Conservation (phyloP, 2,113 vertebrate genomes). For the Upupa epops region DNA sequence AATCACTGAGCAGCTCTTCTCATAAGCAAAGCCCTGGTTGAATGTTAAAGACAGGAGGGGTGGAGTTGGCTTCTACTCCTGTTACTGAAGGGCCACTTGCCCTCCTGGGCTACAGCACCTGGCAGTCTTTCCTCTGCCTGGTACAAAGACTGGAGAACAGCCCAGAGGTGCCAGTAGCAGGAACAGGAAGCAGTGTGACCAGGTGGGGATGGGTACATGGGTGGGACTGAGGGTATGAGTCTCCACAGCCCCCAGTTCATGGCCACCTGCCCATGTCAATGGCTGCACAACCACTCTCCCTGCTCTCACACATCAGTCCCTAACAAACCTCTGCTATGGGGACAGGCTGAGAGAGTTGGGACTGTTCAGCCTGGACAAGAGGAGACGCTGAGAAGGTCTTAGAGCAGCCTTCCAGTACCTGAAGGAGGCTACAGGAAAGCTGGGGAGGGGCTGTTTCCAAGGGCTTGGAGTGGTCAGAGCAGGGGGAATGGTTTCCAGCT, state of each 20-base stretch:
- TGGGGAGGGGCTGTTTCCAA: too few relatives aligned
- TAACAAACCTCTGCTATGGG: too few relatives aligned
- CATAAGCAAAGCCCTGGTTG: not conserved
- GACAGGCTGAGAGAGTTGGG: too few relatives aligned
- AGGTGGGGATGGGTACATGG: fast-evolving
- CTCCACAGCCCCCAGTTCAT: not conserved
- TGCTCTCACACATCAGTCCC: not conserved
- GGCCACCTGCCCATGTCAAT: not conserved
- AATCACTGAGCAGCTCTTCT: not conserved
- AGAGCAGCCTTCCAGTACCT: too few relatives aligned
- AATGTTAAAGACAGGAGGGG: not conserved
- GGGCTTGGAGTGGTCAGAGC: too few relatives aligned
- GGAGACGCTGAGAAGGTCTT: too few relatives aligned
- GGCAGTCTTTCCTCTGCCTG: not conserved
- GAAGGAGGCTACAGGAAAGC: too few relatives aligned
- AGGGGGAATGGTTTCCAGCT: too few relatives aligned
- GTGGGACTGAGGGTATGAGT: not conserved
- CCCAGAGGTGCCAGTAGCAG: not conserved
- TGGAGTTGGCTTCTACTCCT: not conserved
- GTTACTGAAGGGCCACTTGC: not conserved
- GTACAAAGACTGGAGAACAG: not conserved
- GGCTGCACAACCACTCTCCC: not conserved
- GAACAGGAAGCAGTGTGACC: not conserved
- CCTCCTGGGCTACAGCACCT: not conserved
- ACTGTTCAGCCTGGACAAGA: too few relatives aligned